phyloP scores from a whole-genome alignment of 2,113 vertebrate genomes.

The Serinus canaria region DNA sequence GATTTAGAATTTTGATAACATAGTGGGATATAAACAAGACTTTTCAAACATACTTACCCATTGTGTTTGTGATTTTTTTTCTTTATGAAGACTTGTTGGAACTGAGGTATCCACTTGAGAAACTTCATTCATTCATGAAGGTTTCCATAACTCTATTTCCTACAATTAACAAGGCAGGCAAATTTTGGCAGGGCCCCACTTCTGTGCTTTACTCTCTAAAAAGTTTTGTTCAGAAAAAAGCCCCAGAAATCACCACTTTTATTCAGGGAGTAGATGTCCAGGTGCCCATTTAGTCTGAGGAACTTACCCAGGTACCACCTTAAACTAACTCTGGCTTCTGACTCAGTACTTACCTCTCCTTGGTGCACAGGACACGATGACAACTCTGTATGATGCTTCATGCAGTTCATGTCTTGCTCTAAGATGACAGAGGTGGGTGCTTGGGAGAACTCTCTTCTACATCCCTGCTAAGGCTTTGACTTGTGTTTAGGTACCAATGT shows the following conservation, averaged over 20 bases:
- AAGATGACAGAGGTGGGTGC: background rate
- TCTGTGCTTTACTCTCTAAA: background rate
- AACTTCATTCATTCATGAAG: background rate
- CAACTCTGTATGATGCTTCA: background rate
- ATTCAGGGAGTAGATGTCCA: background rate
- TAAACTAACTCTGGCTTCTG: background rate
- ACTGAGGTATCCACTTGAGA: background rate
- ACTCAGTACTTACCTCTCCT: background rate
- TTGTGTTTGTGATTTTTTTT: background rate
- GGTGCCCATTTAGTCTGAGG: background rate
- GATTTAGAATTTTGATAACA: background rate
- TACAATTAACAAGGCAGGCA: background rate
- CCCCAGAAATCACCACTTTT: background rate
- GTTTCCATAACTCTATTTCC: background rate
- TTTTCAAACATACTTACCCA: background rate
- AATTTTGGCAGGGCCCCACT: background rate
- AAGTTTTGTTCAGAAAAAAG: background rate
- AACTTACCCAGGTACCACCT: background rate
- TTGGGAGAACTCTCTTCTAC: background rate
- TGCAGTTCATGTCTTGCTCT: background rate
- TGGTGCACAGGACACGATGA: accelerated
- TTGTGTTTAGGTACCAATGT: background rate
- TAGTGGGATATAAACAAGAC: background rate
- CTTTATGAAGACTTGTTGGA: background rate
- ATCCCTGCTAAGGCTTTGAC: background rate